Base-by-base conservation (phyloP, 2,113 vertebrate genomes). In the Rhizomys pruinosus region DNA sequence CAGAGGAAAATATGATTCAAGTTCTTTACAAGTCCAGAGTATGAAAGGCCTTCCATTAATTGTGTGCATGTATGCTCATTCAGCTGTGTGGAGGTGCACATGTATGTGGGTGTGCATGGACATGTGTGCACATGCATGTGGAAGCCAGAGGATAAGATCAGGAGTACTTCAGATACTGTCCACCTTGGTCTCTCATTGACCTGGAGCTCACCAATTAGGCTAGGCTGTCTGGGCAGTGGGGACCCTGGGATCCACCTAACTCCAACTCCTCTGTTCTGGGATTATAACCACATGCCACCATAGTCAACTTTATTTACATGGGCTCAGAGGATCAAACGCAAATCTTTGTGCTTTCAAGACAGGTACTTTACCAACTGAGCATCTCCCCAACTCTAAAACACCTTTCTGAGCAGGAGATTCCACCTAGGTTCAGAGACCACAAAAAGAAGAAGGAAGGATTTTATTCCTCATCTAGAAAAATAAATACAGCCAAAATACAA, bases 401-500 rank as follows among this genome's bases (percentile, higher is more conserved):
- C 37, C 19, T 55, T 79, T 42, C 68, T 84, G 79, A 69, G 39
- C 37, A 57, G 13, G 37, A 82, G 42, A 69, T 37, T 64, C 77
- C 44, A 7, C 39, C 77, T 34, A 44, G 84, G 77, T 4, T 61
- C 64, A 89, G 73, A 59, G 82, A 25, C 44, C 69, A 32, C 47
- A 42, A 52, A 84, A 52, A 87, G 63, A 89, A 79, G 32, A 64
- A 0, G 0, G 22, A 68, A 7, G 37, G 1, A 74, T 77, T 59
- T 85, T 59, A 77, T 25, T 85, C 10, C 22, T 80, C 13, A 52
- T 25, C 12, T 1, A 11, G 39, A 87, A 87, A 69, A 78, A 61
- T 39, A 55, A 27, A 68, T 17, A 55, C 63, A 90, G 44, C 66
- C 37, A 84, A 94, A 87, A 76, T 16, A 87, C 63, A 86, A 79